A percentile compares a stretch with the other conserved stretches of the same genome.
Conservation (phyloP, 2,797 vertebrate species). For the Gobio occitaniae region DNA sequence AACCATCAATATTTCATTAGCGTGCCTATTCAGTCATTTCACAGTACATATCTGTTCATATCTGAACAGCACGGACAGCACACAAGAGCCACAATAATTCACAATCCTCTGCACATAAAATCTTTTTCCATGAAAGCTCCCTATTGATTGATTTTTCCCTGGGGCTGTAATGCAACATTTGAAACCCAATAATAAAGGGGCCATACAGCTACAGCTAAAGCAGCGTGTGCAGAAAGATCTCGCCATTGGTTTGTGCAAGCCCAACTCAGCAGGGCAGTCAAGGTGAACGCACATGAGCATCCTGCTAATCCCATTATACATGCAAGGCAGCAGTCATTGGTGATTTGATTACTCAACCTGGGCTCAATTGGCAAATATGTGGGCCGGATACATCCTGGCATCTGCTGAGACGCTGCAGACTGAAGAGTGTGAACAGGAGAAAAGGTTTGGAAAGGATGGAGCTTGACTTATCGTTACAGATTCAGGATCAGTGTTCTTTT, state of each 20-base stretch:
- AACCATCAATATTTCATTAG: constrained; percentile 35
- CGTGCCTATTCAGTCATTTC: constrained; percentile 16
- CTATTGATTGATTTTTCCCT: constrained; percentile 20
- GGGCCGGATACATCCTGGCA: background rate
- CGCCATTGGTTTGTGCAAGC: constrained; percentile 16
- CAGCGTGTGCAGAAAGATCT: background rate
- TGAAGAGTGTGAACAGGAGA: background rate
- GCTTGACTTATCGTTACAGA: background rate
- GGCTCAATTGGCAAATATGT: constrained; percentile 22
- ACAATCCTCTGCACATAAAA: constrained; percentile 19
- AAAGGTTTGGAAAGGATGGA: background rate
- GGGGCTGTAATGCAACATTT: constrained; percentile 21
- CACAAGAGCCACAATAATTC: background rate
- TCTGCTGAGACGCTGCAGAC: background rate
- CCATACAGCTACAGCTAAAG: constrained; percentile 8
- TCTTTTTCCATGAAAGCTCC: constrained; percentile 21
- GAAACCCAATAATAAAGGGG: constrained; percentile 22
- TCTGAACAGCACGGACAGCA: background rate
- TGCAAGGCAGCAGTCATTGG: constrained; percentile 15
- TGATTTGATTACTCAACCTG: constrained; percentile 31
- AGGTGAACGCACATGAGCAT: constrained; percentile 41
- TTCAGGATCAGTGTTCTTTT: background rate
- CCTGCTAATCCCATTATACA: constrained; percentile 42
- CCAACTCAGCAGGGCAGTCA: constrained; percentile 29
- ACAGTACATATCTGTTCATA: background rate